Conservation (phyloP, 2,797 vertebrate species). For the Smutsia temminckii region DNA sequence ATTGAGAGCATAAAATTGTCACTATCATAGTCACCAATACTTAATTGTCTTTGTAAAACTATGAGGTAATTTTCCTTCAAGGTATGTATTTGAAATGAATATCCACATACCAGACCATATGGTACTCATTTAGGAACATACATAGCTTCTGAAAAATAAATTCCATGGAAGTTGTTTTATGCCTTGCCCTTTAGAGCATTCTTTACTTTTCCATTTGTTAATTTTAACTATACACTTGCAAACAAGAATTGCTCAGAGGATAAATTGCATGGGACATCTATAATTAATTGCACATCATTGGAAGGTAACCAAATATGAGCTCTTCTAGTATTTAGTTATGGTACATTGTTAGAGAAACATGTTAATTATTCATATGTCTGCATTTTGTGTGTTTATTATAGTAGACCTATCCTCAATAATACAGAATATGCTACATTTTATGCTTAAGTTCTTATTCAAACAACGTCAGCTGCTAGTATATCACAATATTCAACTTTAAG, state of each 20-base stretch:
- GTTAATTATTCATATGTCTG: neutral
- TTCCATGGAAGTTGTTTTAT: neutral
- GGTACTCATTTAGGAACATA: neutral
- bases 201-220: neutral
- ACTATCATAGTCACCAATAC: neutral
- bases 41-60: slow-evolving; percentile 30
- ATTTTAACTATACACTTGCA: neutral
- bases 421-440: neutral
- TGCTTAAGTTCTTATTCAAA: slow-evolving; percentile 48
- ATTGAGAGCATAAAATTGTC: neutral
- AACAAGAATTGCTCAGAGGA: slow-evolving; percentile 11
- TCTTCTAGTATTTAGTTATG: neutral
- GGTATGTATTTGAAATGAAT: slow-evolving; percentile 4
- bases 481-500: slow-evolving; percentile 21
- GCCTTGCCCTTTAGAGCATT: neutral
- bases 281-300: neutral
- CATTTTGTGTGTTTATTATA: neutral
- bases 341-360: neutral
- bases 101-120: neutral
- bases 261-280: neutral
- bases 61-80: neutral
- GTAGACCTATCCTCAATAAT: neutral
- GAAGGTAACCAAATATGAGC: neutral
- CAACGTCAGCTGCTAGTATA: neutral
- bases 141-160: slow-evolving; percentile 2